Percentiles rank a stretch among this genome's conserved stretches.
phyloP scores from a whole-genome alignment of 2,113 vertebrate species.

The Microcebus tavaratra region DNA sequence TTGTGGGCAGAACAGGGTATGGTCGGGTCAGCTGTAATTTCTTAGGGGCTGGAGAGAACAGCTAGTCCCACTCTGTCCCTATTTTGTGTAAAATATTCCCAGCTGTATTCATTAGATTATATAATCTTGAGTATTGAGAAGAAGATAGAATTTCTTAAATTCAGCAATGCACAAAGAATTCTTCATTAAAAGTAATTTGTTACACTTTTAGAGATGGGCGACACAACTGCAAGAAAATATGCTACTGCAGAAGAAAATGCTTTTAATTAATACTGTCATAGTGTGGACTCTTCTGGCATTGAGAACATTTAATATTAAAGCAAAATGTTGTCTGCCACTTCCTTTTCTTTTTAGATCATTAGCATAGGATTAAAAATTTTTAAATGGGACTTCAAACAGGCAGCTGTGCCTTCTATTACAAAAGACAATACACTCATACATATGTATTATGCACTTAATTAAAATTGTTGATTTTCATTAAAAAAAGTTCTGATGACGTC shows the following conservation, averaged over 20 bases:
- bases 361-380: constrained; percentile 59
- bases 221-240: neutral
- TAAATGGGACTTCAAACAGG: constrained; percentile 52
- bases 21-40: neutral
- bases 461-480: constrained; percentile 62
- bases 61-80: neutral
- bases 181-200: neutral
- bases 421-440: constrained; percentile 73
- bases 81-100: neutral
- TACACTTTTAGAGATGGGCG: neutral
- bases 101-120: neutral
- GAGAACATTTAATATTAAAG: constrained; percentile 34
- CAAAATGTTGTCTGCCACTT: constrained; percentile 36
- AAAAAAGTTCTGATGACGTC: constrained; percentile 54
- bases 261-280: constrained; percentile 48
- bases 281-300: neutral
- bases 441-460: constrained; percentile 76
- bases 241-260: neutral
- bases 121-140: neutral
- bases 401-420: constrained; percentile 69
- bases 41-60: neutral
- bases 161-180: neutral
- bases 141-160: neutral
- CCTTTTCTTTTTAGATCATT: constrained; percentile 56
- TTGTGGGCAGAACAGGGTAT: neutral